Conservation (phyloP, 2,797 vertebrate species). For the Diplodus puntazzo region DNA sequence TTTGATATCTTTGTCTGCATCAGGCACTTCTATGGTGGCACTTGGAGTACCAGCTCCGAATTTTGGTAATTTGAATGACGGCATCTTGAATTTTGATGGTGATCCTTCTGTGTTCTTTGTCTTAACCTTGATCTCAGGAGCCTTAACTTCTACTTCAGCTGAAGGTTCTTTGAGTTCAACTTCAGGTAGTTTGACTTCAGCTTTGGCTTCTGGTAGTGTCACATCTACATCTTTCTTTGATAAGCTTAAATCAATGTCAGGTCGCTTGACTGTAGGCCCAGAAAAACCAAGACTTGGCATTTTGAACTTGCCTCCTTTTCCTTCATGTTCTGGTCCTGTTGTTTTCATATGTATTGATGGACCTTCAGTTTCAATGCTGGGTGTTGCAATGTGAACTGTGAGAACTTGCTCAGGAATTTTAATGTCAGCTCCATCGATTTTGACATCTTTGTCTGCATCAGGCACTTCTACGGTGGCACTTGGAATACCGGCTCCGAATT, state of each 20-base stretch:
- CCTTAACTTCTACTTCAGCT: not conserved
- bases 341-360: not conserved
- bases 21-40: not conserved
- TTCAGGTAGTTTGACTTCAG: not conserved
- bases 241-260: slow-evolving; percentile 5
- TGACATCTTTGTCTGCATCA: not conserved
- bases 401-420: slow-evolving; percentile 1
- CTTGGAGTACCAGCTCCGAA: not conserved
- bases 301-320: slow-evolving; percentile 5
- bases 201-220: slow-evolving; percentile 9
- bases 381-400: not conserved
- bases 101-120: not conserved
- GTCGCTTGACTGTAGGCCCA: too few species aligned
- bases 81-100: slow-evolving; percentile 7
- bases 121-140: not conserved
- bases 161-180: not conserved
- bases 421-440: not conserved
- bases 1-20: not conserved
- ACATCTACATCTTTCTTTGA: slow-evolving; percentile 5
- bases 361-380: not conserved
- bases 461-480: not conserved
- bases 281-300: not conserved
- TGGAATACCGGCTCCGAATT: not conserved
- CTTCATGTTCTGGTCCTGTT: not conserved
- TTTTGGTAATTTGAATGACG: slow-evolving; percentile 1